Evolutionary conservation across 2,888 invertebrate species (phyloP), one percentile per base, ranked within the genome.

Genomic region (Plagiodera versicolora): DNA sequence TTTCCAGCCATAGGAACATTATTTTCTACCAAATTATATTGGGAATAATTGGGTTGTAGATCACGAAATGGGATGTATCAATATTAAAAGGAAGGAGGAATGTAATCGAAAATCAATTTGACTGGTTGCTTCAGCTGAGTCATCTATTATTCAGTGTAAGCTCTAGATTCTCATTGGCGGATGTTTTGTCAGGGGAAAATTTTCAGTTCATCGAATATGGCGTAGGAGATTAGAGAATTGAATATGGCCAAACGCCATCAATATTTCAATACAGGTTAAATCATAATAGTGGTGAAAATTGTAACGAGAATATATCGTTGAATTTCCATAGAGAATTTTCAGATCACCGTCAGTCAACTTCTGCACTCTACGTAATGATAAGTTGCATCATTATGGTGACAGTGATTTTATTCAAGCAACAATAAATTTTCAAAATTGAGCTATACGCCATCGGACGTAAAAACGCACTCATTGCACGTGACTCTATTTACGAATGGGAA

Each of bases 81-180:
- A 62, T 62, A 62, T 62, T 58, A 56, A 58, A 52, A 47, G n/a
- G 24, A 58, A 58, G 55, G 58, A 58, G 62, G 52, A 53, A 47
- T 56, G 46, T 62, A 62, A 62, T 62, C 56, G 56, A 55, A 51
- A 62, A 62, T 62, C 58, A 58, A 62, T 62, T 62, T 62, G 62
- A 58, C 39, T 39, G 39, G 39, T 14, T 39, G 14, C 14, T 39
- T 39, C 14, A 39, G 39, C 14, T 14, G n/a, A 39, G 14, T 39
- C 39, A 39, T 39, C 39, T 14, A 14, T 39, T 39, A 39, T 39
- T 39, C 39, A 39, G 14, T 39, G 8, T 39, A n/a, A 4, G n/a
- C 14, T 39, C 39, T 39, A 14, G 39, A 39, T 6, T 39, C 4
- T 14, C 39, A 39, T 39, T 39, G 39, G 39, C 14, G 3, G 11